Base-by-base conservation (phyloP, 2,797 vertebrate genomes). In the Discoglossus pictus region DNA sequence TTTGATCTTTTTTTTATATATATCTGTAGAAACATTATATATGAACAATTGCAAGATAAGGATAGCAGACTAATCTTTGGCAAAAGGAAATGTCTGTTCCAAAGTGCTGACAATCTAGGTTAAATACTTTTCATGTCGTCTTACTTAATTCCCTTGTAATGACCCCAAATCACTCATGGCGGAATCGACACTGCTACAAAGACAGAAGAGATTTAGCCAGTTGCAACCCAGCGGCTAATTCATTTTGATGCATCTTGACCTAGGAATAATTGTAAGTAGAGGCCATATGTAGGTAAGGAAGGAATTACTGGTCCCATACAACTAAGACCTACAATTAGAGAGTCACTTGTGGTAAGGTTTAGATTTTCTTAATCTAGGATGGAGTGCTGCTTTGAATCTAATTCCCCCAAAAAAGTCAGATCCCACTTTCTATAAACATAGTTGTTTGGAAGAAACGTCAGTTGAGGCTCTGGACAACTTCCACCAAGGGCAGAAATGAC, bases 361-460 rank as follows among this genome's bases (percentile, higher is more conserved):
- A 39, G 21, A 55, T 48, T 48, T 55, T 39, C 38, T 24, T 54
- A 69, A 62, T 69, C 59, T 38, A 27, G 40, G 42, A 39, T 24
- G 40, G 36, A 35, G 50, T 3, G 23, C 51, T 69, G 50, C 58
- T 69, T 69, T 69, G 59, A 69, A 69, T 69, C 40, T 55, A 61
- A 69, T 69, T 50, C 47, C 48, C n/a, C 24, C 48, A 40, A 43
- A 52, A 69, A 69, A 61, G 39, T 46, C 35, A 54, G 38, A 61
- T 55, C 15, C 27, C 39, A 61, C 48, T 34, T 67, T 55, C 67
- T 47, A 34, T 69, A 69, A 69, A 69, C 67, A 69, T 18, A 55
- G 42, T 44, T 69, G 59, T 69, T 69, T 69, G 66, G 40, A 69
- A 35, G 48, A 54, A 39, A 55, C 40, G 66, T 69, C 67, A 62